These are phyloP conservation scores for Trissolcus japonicus DNA, from an alignment of 2,888 invertebrate species.

Conservation along the genomic window DNA sequence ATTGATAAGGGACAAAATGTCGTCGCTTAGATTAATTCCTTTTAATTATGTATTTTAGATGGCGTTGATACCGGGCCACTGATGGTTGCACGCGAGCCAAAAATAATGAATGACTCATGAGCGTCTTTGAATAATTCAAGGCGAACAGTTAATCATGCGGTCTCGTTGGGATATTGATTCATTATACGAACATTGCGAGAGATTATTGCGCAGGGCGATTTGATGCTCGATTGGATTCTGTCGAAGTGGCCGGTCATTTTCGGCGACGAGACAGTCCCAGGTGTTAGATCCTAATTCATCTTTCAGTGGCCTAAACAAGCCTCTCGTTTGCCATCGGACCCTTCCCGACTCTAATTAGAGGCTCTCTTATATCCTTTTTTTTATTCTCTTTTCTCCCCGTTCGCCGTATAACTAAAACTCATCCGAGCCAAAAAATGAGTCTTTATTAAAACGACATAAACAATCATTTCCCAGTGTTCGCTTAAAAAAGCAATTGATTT, in stretches of 20 bases:
- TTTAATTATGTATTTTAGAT: slow-evolving; percentile 50
- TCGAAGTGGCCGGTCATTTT: slow-evolving; percentile 35
- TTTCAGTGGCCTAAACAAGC: slow-evolving; percentile 56
- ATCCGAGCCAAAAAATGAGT: slow-evolving; percentile 4
- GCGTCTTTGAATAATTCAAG: slow-evolving; percentile 58
- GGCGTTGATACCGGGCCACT: slow-evolving; percentile 18
- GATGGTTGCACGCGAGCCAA: slow-evolving; percentile 37
- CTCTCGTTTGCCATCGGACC: slow-evolving; percentile 35
- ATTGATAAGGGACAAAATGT: slow-evolving; percentile 25
- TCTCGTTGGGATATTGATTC: slow-evolving; percentile 58
- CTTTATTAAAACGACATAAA: slow-evolving; percentile 36
- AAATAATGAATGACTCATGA: slow-evolving; percentile 55
- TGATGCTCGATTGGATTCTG: slow-evolving; percentile 55
- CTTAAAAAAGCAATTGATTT: slow-evolving; percentile 5
- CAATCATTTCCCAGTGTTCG: slow-evolving; percentile 4
- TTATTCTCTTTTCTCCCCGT: background rate
- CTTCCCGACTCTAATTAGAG: slow-evolving; percentile 47
- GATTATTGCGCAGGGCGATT: slow-evolving; percentile 57
- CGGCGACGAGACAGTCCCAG: slow-evolving; percentile 52
- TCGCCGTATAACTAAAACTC: background rate
- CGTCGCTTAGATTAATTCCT: slow-evolving; percentile 34
- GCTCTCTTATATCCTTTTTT: slow-evolving; percentile 10
- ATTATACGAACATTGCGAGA: slow-evolving; percentile 49
- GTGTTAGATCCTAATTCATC: slow-evolving; percentile 58
- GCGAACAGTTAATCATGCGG: slow-evolving; percentile 50